Evolutionary conservation across 2,888 invertebrate genomes (phyloP).

Genomic region (Drosophila dives): DNA sequence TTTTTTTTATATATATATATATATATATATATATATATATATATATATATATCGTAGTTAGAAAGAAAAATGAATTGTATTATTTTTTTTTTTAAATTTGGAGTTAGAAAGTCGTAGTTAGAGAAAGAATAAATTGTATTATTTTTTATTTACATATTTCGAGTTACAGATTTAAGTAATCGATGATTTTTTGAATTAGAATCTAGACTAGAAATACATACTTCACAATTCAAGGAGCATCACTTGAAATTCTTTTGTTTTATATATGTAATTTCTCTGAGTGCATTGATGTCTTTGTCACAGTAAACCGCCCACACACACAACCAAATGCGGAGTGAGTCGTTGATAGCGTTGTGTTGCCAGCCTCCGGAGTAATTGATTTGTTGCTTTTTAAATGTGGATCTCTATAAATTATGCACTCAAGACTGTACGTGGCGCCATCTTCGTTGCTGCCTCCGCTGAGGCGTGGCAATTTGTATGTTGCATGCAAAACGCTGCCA

Average conservation of each 20-base stretch:
- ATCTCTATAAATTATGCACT: constrained; percentile 61
- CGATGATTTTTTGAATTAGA: background rate
- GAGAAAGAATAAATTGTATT: background rate
- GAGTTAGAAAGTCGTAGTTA: background rate
- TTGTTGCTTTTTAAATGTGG: constrained; percentile 47
- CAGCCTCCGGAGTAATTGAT: constrained; percentile 43
- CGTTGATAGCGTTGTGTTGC: constrained; percentile 17
- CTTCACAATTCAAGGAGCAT: background rate
- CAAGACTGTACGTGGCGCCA: background rate
- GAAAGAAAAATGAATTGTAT: background rate
- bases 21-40: no score
- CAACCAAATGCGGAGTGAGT: constrained; percentile 8
- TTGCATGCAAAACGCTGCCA: constrained; percentile 59
- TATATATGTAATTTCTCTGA: no score
- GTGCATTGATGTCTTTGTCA: background rate
- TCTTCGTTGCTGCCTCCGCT: background rate
- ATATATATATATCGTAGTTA: background rate
- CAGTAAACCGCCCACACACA: constrained; percentile 3
- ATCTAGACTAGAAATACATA: background rate
- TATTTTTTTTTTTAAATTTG: background rate
- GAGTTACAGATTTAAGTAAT: background rate
- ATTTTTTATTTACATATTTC: background rate
- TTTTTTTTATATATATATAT: no score
- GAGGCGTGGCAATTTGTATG: constrained; percentile 39
- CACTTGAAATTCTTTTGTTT: background rate